phyloP scores from a whole-genome alignment of 2,113 vertebrate genomes.

The Coregonus clupeaformis region DNA sequence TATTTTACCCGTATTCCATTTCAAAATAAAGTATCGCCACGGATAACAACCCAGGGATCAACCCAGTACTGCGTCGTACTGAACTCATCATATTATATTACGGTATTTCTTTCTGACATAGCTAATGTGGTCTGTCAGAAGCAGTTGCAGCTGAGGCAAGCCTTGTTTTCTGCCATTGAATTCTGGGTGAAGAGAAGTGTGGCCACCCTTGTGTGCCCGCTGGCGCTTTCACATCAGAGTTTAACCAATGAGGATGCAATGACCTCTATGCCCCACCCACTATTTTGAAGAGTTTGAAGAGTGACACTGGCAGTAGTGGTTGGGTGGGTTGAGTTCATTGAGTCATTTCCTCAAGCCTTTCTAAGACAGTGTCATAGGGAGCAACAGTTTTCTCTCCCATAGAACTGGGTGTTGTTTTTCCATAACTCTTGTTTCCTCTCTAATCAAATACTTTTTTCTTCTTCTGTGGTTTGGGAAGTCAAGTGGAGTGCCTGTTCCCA shows the following conservation, averaged over 20 bases:
- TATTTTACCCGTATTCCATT: not conserved
- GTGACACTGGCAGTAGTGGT: not conserved
- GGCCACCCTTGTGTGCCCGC: too few species aligned
- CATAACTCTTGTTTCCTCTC: not conserved
- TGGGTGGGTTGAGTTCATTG: not conserved
- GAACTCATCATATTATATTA: slow-evolving; percentile 28
- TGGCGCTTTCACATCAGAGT: not conserved
- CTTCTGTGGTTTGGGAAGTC: slow-evolving; percentile 7
- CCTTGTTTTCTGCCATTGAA: slow-evolving; percentile 35
- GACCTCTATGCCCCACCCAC: slow-evolving; percentile 36
- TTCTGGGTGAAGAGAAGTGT: slow-evolving; percentile 4
- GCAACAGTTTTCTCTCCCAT: not conserved
- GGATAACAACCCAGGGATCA: too few species aligned
- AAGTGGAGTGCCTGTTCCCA: not conserved
- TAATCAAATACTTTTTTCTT: not conserved
- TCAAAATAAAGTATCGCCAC: too few species aligned
- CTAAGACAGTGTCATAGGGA: not conserved
- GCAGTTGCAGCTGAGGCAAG: slow-evolving; percentile 43
- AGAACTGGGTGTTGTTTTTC: not conserved
- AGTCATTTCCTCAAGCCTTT: not conserved
- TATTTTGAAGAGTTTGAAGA: not conserved
- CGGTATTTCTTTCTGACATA: slow-evolving; percentile 46
- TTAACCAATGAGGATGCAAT: not conserved
- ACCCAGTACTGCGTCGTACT: slow-evolving; percentile 13
- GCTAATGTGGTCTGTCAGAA: slow-evolving; percentile 55